Evolutionary conservation across 2,113 vertebrate genomes (phyloP).

Genomic region (Megaptera novaeangliae): DNA sequence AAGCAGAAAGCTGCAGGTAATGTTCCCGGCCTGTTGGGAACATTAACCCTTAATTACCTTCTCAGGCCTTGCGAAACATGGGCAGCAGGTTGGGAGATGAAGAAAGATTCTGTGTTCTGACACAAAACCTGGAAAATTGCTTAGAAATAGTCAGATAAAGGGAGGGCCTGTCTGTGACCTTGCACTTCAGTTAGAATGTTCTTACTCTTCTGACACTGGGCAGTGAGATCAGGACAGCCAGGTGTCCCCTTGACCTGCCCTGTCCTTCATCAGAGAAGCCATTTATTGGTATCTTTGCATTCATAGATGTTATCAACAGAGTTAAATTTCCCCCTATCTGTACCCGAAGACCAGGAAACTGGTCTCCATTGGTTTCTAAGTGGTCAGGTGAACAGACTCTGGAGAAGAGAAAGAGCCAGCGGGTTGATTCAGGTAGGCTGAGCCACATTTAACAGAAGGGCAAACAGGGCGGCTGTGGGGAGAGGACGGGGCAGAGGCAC

Average conservation of each 20-base stretch:
- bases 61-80: not conserved
- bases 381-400: not conserved
- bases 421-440: not conserved
- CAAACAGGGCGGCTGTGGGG: not conserved
- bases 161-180: not conserved
- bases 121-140: not conserved
- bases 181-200: not conserved
- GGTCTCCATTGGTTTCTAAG: not conserved
- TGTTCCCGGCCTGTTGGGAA: too few relatives aligned
- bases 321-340: not conserved
- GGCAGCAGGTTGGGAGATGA: not conserved
- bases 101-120: not conserved
- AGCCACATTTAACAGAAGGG: not conserved
- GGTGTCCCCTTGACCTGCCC: not conserved
- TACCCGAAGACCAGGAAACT: not conserved
- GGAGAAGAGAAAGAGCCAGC: not conserved
- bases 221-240: not conserved
- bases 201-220: not conserved
- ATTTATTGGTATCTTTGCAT: not conserved
- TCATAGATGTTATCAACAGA: not conserved
- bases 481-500: not conserved
- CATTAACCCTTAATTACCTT: not conserved
- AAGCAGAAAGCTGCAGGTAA: not conserved
- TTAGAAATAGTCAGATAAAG: not conserved
- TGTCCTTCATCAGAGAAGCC: not conserved